phyloP scores from a whole-genome alignment of 2,113 vertebrate genomes.

The Tinamus guttatus region DNA sequence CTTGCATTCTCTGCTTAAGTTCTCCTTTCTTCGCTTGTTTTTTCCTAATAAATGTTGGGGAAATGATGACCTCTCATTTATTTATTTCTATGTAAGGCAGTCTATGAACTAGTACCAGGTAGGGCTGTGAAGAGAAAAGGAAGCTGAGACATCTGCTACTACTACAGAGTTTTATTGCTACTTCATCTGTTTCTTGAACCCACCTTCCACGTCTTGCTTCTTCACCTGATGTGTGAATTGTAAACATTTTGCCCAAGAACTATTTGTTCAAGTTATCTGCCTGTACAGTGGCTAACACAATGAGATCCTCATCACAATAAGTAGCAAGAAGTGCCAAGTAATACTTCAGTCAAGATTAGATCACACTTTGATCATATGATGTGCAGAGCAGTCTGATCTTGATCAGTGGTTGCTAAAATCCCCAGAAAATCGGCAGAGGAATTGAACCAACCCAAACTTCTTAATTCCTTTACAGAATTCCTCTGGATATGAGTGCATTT shows the following conservation, averaged over 20 bases:
- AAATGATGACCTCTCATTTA: not conserved
- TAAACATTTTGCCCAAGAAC: slow-evolving; percentile 21
- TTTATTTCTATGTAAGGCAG: not conserved
- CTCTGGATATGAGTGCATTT: not conserved
- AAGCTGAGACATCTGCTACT: slow-evolving; percentile 12
- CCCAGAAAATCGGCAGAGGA: not conserved
- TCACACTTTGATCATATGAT: not conserved
- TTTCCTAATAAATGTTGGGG: not conserved
- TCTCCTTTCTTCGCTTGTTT: not conserved
- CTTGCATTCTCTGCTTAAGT: not conserved
- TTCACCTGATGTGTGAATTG: not conserved
- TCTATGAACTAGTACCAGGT: not conserved
- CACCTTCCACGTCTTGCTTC: not conserved
- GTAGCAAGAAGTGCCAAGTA: not conserved
- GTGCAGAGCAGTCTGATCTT: not conserved
- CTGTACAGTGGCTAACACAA: not conserved
- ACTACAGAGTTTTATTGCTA: not conserved
- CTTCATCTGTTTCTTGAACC: not conserved
- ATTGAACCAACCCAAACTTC: not conserved
- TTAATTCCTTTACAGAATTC: not conserved
- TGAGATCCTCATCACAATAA: not conserved
- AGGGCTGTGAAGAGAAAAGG: not conserved
- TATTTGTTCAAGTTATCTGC: slow-evolving; percentile 23
- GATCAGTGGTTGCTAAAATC: not conserved
- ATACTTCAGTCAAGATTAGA: not conserved